These are phyloP conservation scores for Gopherus flavomarginatus DNA, from an alignment of 2,113 vertebrate genomes.

Conservation along the genomic window DNA sequence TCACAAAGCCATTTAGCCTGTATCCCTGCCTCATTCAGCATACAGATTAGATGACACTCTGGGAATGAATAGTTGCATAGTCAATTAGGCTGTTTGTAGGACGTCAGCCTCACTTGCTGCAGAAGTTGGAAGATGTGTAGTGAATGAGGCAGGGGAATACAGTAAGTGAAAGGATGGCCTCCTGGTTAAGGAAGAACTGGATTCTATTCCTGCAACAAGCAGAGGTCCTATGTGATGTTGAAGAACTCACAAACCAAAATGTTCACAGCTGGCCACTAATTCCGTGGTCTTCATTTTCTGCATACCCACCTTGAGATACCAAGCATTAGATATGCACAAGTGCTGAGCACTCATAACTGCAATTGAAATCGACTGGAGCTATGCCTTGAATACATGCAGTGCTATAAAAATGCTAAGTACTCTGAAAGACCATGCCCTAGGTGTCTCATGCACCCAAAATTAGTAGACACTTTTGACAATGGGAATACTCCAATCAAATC, in stretches of 20 bases:
- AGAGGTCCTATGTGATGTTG: no score
- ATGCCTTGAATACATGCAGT: fast-evolving
- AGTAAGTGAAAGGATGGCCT: neutral
- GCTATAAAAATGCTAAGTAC: neutral
- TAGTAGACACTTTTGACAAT: neutral
- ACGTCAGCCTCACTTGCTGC: no score
- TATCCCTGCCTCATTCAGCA: neutral
- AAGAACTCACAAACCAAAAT: neutral
- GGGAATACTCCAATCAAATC: neutral
- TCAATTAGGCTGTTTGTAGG: neutral
- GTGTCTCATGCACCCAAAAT: neutral
- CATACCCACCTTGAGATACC: no score
- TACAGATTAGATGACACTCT: fast-evolving
- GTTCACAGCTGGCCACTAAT: neutral
- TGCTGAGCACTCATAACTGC: no score
- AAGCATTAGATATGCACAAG: no score
- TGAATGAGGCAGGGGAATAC: fast-evolving
- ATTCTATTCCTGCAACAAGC: no score
- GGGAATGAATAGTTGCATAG: neutral
- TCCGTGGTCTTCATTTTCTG: no score
- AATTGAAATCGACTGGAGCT: neutral
- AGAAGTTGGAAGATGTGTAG: neutral
- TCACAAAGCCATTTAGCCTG: neutral
- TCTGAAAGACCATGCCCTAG: neutral
- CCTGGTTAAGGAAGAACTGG: neutral